Conservation (phyloP, 2,113 vertebrate genomes). For the Marmota flaviventris region DNA sequence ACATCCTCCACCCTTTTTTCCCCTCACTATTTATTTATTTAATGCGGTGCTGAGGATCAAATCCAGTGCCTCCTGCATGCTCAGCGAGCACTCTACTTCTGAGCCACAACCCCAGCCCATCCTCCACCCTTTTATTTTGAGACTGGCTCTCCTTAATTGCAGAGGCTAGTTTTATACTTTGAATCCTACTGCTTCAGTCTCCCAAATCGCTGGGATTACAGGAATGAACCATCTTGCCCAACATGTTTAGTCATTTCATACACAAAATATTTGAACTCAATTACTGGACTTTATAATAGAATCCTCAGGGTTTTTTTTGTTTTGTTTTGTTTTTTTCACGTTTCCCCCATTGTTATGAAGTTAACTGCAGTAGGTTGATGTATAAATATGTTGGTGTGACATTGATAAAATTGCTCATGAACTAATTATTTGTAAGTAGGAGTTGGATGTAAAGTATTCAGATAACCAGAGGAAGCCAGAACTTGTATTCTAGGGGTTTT, state of each 20-base stretch:
- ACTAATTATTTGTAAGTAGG: background rate
- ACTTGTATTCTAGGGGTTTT: slow-evolving; percentile 45
- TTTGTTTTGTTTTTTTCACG: background rate
- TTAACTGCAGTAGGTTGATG: background rate
- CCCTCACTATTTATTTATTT: too few species aligned
- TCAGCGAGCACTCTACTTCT: too few species aligned
- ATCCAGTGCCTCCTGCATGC: too few species aligned
- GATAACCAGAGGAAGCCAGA: slow-evolving; percentile 13
- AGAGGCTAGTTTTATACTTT: too few species aligned
- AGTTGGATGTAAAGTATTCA: slow-evolving; percentile 21
- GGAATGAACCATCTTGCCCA: background rate
- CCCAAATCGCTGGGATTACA: too few species aligned
- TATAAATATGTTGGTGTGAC: background rate
- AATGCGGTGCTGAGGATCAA: too few species aligned
- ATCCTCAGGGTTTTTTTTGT: background rate
- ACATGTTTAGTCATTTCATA: slow-evolving; percentile 26
- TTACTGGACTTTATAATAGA: background rate
- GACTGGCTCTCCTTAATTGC: too few species aligned
- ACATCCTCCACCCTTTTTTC: too few species aligned
- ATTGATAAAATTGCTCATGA: background rate
- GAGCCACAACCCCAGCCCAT: too few species aligned
- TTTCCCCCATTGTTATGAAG: slow-evolving; percentile 26
- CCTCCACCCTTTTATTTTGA: too few species aligned
- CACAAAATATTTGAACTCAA: background rate
- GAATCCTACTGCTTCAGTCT: too few species aligned